Evolutionary conservation across 2,888 invertebrate genomes (phyloP).

Genomic region (Drosophila pseudotalamancana): DNA sequence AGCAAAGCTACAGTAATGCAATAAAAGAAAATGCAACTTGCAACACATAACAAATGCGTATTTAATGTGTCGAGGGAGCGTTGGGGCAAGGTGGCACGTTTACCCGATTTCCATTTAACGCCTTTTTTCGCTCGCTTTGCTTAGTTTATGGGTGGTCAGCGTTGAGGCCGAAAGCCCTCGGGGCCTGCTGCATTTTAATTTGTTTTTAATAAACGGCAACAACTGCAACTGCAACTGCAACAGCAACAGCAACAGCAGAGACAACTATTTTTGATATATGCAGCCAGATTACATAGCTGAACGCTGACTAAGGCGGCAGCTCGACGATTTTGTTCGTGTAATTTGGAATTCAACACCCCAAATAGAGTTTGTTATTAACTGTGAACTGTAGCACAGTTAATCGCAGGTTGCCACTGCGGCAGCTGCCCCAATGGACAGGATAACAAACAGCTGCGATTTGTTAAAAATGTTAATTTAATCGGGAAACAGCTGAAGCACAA

Average conservation of each 20-base stretch:
- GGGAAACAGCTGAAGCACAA: conserved; percentile 8
- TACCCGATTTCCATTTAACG: conserved; percentile 71
- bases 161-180: conserved; percentile 71
- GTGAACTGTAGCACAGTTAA: conserved; percentile 41
- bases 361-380: conserved; percentile 57
- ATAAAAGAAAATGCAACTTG: conserved; percentile 50
- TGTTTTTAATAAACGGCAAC: conserved; percentile 72
- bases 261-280: conserved; percentile 65
- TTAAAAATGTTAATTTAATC: conserved; percentile 25
- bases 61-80: conserved; percentile 74
- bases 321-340: conserved; percentile 58
- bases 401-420: conserved; percentile 47
- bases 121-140: conserved; percentile 37
- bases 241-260: conserved; percentile 28
- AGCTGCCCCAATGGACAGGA: conserved; percentile 19
- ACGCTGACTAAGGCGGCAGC: conserved; percentile 44
- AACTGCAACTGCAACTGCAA: not conserved
- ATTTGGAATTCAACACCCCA: conserved; percentile 75
- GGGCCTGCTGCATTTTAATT: conserved; percentile 70
- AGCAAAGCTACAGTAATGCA: conserved; percentile 35
- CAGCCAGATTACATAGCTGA: conserved; percentile 65
- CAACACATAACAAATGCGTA: conserved; percentile 79
- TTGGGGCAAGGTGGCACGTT: conserved; percentile 21
- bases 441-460: conserved; percentile 20
- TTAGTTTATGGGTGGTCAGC: conserved; percentile 75